Percentiles rank a stretch among this genome's conserved stretches.
Evolutionary conservation across 2,797 vertebrate genomes (phyloP).

Genomic region (Hemibagrus guttatus): DNA sequence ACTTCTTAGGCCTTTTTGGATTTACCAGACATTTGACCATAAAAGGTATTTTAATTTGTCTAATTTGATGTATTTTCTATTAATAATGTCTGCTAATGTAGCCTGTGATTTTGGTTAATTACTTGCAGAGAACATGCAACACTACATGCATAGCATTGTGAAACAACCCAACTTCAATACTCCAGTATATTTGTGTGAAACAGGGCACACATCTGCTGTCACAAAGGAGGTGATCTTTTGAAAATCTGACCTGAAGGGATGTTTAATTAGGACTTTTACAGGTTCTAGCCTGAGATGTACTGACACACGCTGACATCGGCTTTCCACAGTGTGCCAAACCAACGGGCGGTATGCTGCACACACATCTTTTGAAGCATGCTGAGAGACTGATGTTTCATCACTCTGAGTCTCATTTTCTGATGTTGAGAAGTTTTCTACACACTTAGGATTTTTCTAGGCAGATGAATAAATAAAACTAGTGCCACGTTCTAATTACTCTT

Average conservation of each 20-base stretch:
- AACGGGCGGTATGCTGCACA: constrained; percentile 8
- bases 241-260: constrained; percentile 78
- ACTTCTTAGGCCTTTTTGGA: neutral
- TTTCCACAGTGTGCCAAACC: constrained; percentile 55
- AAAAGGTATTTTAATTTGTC: neutral
- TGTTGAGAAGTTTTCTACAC: constrained; percentile 2
- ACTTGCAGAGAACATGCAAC: neutral
- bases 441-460: neutral
- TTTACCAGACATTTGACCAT: neutral
- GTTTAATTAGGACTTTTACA: constrained; percentile 83
- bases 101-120: neutral
- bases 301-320: constrained; percentile 77
- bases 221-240: constrained; percentile 67
- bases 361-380: constrained; percentile 23
- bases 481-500: constrained; percentile 12
- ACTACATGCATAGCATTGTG: constrained; percentile 50
- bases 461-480: neutral
- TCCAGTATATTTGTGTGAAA: constrained; percentile 73
- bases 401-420: constrained; percentile 4
- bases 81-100: neutral
- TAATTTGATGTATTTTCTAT: neutral
- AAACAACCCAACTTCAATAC: constrained; percentile 77
- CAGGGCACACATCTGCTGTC: constrained; percentile 63
- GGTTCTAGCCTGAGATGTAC: constrained; percentile 77
- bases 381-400: constrained; percentile 21